Conservation (phyloP, 64 coral and sea anemone species). For the Anthopleura sola region DNA sequence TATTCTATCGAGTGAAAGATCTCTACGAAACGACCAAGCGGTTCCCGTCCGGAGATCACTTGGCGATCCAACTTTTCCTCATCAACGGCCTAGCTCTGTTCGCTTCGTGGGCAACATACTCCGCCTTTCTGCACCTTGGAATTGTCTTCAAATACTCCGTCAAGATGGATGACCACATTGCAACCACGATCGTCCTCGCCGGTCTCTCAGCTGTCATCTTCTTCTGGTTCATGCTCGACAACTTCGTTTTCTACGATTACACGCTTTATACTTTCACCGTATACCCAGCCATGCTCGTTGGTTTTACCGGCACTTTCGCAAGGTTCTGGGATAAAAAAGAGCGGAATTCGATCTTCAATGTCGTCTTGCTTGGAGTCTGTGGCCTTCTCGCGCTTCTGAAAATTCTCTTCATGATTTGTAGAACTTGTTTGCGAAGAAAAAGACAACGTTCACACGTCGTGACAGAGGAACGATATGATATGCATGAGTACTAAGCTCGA, state of each 20-base stretch:
- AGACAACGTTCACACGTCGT: slow-evolving; percentile 16
- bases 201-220: slow-evolving; percentile 50
- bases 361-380: slow-evolving; percentile 41
- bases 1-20: slow-evolving; percentile 54
- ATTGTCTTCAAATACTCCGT: slow-evolving; percentile 67
- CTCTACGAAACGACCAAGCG: slow-evolving; percentile 33
- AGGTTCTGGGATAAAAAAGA: slow-evolving; percentile 40
- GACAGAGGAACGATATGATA: slow-evolving; percentile 25
- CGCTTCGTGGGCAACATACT: slow-evolving; percentile 69
- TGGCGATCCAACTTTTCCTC: slow-evolving; percentile 64
- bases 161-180: slow-evolving; percentile 68
- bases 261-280: slow-evolving; percentile 66
- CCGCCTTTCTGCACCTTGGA: slow-evolving; percentile 51
- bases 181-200: slow-evolving; percentile 61
- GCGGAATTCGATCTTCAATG: slow-evolving; percentile 70
- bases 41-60: slow-evolving; percentile 55
- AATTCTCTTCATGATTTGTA: slow-evolving; percentile 53
- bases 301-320: slow-evolving; percentile 66
- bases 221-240: slow-evolving; percentile 85
- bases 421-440: slow-evolving; percentile 26
- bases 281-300: slow-evolving; percentile 60
- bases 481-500: not conserved
- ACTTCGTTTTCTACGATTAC: slow-evolving; percentile 62
- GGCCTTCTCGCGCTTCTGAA: slow-evolving; percentile 52
- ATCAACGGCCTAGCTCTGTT: slow-evolving; percentile 76